Percentiles rank a stretch among this genome's conserved stretches.
These are phyloP conservation scores for Halyomorpha halys DNA, from an alignment of 1,140 invertebrate genomes.

Conservation along the genomic window DNA sequence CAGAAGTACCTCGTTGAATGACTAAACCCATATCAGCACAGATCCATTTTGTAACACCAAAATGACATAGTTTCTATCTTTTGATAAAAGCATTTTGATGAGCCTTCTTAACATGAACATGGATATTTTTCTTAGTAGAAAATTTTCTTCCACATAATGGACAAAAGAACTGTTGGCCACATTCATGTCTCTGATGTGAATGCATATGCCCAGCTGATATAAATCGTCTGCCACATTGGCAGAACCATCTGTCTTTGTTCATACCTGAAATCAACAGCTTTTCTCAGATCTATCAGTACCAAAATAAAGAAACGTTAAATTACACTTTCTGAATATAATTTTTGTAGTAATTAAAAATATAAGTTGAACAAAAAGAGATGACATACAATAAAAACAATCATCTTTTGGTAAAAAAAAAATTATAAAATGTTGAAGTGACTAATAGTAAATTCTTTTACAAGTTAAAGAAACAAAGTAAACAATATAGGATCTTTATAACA, in stretches of 20 bases:
- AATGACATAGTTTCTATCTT: too few relatives aligned
- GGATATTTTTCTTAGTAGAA: slow-evolving; percentile 13
- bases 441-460: too few relatives aligned
- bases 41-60: too few relatives aligned
- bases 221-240: slow-evolving; percentile 17
- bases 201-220: slow-evolving; percentile 14
- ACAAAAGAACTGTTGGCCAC: slow-evolving; percentile 34
- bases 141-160: slow-evolving; percentile 26
- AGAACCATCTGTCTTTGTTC: slow-evolving; percentile 4
- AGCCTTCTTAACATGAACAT: background rate
- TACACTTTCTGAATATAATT: too few relatives aligned
- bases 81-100: background rate
- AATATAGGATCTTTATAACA: too few relatives aligned
- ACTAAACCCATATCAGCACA: too few relatives aligned
- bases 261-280: slow-evolving; percentile 6
- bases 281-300: background rate
- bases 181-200: slow-evolving; percentile 37
- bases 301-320: background rate
- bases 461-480: too few relatives aligned
- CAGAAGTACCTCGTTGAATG: too few relatives aligned
- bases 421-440: too few relatives aligned
- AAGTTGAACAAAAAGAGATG: too few relatives aligned
- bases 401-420: background rate
- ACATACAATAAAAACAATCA: background rate
- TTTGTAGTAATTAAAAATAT: too few relatives aligned